Conservation (phyloP, 2,113 vertebrate genomes). For the Cinclus mexicanus region DNA sequence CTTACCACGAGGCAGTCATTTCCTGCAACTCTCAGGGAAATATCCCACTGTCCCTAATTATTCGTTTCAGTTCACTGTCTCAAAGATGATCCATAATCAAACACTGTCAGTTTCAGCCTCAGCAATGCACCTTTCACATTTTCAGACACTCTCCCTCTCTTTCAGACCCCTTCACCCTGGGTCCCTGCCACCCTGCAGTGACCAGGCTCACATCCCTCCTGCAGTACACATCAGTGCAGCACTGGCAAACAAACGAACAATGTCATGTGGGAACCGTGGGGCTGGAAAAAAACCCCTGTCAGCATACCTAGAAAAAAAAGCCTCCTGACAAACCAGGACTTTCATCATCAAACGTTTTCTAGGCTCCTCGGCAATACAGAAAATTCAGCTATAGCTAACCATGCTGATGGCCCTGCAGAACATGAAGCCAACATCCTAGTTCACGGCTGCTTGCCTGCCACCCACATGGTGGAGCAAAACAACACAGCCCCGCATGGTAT, state of each 20-base stretch:
- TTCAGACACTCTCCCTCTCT: background rate
- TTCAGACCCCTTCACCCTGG: background rate
- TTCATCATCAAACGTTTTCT: background rate
- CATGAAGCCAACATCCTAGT: background rate
- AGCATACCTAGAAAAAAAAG: background rate
- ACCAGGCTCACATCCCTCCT: background rate
- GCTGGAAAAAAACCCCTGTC: background rate
- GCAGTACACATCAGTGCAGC: rapidly evolving
- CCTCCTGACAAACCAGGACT: background rate
- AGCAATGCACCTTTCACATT: background rate
- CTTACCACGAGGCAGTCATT: constrained; percentile 44
- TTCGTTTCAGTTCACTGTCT: background rate
- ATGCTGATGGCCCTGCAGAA: rapidly evolving
- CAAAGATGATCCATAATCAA: constrained; percentile 24
- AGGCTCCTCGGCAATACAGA: background rate
- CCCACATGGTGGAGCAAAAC: background rate
- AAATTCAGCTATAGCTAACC: background rate
- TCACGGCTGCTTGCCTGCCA: background rate
- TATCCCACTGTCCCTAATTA: constrained; percentile 55
- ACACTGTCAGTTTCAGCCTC: background rate
- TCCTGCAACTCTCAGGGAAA: constrained; percentile 47
- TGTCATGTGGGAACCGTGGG: background rate
- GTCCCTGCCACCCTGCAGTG: rapidly evolving
- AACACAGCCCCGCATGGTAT: rapidly evolving
- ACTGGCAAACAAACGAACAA: rapidly evolving